phyloP scores from a whole-genome alignment of 2,113 vertebrate species.

The Calypte anna region DNA sequence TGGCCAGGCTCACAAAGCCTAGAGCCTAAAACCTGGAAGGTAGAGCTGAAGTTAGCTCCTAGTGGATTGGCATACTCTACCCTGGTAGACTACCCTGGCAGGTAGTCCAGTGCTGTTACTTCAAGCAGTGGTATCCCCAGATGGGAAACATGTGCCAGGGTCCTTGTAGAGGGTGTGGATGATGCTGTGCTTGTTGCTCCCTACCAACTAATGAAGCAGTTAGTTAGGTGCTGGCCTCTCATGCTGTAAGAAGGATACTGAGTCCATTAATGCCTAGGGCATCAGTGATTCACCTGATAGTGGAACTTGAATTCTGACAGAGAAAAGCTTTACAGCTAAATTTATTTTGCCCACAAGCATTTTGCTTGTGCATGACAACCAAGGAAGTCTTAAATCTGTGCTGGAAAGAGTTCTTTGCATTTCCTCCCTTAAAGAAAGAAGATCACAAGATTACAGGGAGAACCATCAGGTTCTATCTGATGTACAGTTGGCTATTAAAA shows the following conservation, averaged over 20 bases:
- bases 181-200: constrained; percentile 68
- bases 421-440: neutral
- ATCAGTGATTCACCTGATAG: constrained; percentile 62
- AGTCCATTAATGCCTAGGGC: constrained; percentile 46
- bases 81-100: constrained; percentile 45
- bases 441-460: neutral
- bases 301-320: constrained; percentile 61
- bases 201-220: constrained; percentile 72
- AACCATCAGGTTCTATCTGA: neutral
- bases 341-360: neutral
- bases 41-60: constrained; percentile 10
- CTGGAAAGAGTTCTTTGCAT: neutral
- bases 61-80: neutral
- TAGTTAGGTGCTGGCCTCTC: constrained; percentile 43
- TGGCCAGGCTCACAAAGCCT: neutral
- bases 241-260: constrained; percentile 22
- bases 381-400: constrained; percentile 36
- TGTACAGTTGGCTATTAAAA: constrained; percentile 17
- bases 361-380: constrained; percentile 37
- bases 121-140: constrained; percentile 36
- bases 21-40: constrained; percentile 25
- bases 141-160: constrained; percentile 69
- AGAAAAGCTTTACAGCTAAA: neutral
- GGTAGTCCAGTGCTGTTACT: constrained; percentile 8
- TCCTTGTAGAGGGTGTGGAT: constrained; percentile 33